A percentile compares a stretch with the other conserved stretches of the same genome.
These are phyloP conservation scores for Nephotettix cincticeps DNA, from an alignment of 1,140 invertebrate genomes.

Conservation along the genomic window DNA sequence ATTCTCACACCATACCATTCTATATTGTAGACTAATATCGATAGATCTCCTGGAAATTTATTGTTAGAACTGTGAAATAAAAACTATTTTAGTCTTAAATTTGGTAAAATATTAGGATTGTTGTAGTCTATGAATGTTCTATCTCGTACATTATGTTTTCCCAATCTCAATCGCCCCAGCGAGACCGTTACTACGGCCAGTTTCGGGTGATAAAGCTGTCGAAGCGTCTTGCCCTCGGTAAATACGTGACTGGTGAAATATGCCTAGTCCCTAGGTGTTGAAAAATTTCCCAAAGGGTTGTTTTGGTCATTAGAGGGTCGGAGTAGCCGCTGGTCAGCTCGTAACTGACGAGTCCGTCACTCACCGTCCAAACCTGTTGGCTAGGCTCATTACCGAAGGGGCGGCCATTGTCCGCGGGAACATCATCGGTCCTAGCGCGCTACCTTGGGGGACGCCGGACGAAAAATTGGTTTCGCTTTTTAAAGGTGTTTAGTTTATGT, in stretches of 20 bases:
- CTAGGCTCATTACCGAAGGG: background rate
- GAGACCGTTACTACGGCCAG: conserved; percentile 11
- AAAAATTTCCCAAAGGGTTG: conserved; percentile 23
- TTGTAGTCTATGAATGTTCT: too few relatives aligned
- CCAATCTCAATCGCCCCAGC: too few relatives aligned
- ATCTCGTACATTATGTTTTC: too few relatives aligned
- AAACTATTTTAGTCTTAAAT: too few relatives aligned
- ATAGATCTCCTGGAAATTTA: too few relatives aligned
- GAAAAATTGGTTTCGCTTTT: background rate
- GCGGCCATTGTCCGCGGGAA: too few relatives aligned
- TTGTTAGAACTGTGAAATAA: too few relatives aligned
- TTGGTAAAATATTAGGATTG: too few relatives aligned
- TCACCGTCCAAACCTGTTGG: background rate
- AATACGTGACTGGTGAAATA: conserved; percentile 1
- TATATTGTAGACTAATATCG: too few relatives aligned
- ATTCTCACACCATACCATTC: too few relatives aligned
- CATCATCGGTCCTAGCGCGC: too few relatives aligned
- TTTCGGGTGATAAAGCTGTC: conserved; percentile 16
- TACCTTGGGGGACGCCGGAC: too few relatives aligned
- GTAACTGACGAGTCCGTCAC: background rate
- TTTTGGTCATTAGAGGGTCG: conserved; percentile 19
- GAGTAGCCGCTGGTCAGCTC: conserved; percentile 14
- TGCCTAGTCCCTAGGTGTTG: conserved; percentile 7
- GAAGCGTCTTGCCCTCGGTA: conserved; percentile 2
- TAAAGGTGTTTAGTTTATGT: conserved; percentile 4